These are phyloP conservation scores for Tragelaphus scriptus DNA, from an alignment of 2,113 vertebrate genomes.

Conservation along the genomic window DNA sequence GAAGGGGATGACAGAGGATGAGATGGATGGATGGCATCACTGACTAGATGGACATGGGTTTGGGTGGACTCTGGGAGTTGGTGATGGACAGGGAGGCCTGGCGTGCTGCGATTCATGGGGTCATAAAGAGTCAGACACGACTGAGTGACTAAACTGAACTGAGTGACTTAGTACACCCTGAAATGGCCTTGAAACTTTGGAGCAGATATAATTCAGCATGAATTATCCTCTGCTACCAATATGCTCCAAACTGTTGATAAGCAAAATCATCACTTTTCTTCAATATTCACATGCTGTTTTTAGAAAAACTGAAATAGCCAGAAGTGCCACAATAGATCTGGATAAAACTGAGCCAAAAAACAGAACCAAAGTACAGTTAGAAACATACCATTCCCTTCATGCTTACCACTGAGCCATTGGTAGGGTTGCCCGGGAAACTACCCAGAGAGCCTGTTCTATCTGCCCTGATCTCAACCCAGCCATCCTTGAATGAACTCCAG, in stretches of 20 bases:
- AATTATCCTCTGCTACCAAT: background rate
- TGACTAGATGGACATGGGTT: no score
- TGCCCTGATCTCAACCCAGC: background rate
- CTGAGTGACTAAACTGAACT: background rate
- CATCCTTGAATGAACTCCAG: background rate
- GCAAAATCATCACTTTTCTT: background rate
- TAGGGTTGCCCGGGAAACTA: background rate
- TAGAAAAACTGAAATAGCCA: background rate
- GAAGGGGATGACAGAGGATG: no score
- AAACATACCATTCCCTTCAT: background rate
- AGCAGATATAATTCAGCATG: background rate
- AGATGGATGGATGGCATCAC: no score
- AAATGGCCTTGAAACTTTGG: background rate
- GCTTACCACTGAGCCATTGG: background rate
- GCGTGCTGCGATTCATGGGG: background rate
- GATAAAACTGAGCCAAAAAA: background rate
- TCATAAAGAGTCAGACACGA: fast-evolving
- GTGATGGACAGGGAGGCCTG: background rate
- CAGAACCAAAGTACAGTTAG: background rate
- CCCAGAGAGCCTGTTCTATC: background rate
- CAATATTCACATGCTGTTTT: background rate
- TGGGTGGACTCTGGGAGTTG: background rate
- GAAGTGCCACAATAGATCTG: background rate
- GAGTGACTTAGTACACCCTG: background rate
- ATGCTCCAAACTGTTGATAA: background rate